Evolutionary conservation across 2,888 invertebrate genomes (phyloP), one percentile per base, ranked within the genome.

Genomic region (Nomada hirtipes): DNA sequence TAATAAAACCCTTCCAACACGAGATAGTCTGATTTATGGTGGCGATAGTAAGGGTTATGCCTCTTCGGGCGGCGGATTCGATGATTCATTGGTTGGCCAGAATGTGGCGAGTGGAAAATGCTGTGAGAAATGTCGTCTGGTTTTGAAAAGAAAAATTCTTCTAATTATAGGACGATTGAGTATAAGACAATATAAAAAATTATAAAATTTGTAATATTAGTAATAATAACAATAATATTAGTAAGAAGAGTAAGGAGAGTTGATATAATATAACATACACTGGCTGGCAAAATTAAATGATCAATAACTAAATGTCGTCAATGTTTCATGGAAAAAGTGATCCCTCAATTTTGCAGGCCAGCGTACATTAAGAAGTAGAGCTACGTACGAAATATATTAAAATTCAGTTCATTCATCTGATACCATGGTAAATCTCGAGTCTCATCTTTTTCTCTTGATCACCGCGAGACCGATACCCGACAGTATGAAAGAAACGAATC

Each of bases 21-120:
- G 86, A 90, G 92, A 92, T 92, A 91, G 91, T 47, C 86, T 93
- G 93, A 93, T 93, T 93, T 93, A 93, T 89, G 88, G 88, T 75
- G 86, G 89, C 89, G 90, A 91, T 87, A 90, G 88, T 82, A 86
- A 89, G 91, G 92, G 92, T 91, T 93, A 92, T 91, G 91, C 91
- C 87, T 78, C 83, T 82, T 74, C 75, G 84, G 57, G 85, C 87
- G 84, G 88, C 84, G 88, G 90, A 92, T 90, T 92, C 90, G 85
- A 88, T 92, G 92, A 93, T 93, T 92, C 92, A 93, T 91, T 89
- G 90, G 88, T 64, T 23, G 63, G 53, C 23, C 71, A 67, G 59
- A 72, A 76, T 44, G 47, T 20, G 64, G 61, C 73, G 72, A 59
- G 69, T 55, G 61, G 73, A 85, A 81, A 76, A 55, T 11, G n/a